Evolutionary conservation across 1,140 invertebrate species (phyloP), one percentile per base, ranked within the genome.

Genomic region (Drosophila baimaii): DNA sequence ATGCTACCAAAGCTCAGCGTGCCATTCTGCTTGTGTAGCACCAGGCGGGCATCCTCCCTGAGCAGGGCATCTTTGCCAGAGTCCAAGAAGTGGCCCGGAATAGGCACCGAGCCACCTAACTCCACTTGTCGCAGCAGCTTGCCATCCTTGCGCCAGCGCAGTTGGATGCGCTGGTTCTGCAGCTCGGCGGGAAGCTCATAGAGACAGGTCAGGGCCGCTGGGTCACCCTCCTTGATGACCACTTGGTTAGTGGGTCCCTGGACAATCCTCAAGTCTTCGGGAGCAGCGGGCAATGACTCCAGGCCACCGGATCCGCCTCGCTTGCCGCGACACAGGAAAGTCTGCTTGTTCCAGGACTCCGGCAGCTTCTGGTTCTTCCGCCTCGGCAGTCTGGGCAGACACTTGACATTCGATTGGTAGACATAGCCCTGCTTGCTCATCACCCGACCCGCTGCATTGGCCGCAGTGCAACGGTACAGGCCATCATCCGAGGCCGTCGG

Each of bases 131-230:
- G 93, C n/a, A 96, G 68, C 3, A 93, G 81, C 65, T 94, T 94
- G 6, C 94, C 94, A 88, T 97, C 95, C 85, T 96, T 96, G 21
- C 94, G 91, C 96, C 96, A 97, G n/a, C 93, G 93, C 13, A 95
- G 93, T 15, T 82, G 74, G 0, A 90, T 66, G 1, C 73, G 72
- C 23, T 91, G 81, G 27, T 73, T 84, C 43, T 90, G 83, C 44
- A 90, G 65, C 27, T 94, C 93, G 6, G 55, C 77, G 62, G 94
- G 94, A 1, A 94, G 94, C 2, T 92, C 92, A 63, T 95, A 95
- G 13, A 94, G 91, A 88, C 96, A 97, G 5, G 88, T 93, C n/a
- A 97, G 92, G 0, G 93, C 92, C 0, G 93, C 94, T 2, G 92
- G 79, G n/a, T 95, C 94, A 25, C 95, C 95, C 90, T 97, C 96